phyloP scores from a whole-genome alignment of 2,113 vertebrate genomes.

The Epinephelus cyanopodus region DNA sequence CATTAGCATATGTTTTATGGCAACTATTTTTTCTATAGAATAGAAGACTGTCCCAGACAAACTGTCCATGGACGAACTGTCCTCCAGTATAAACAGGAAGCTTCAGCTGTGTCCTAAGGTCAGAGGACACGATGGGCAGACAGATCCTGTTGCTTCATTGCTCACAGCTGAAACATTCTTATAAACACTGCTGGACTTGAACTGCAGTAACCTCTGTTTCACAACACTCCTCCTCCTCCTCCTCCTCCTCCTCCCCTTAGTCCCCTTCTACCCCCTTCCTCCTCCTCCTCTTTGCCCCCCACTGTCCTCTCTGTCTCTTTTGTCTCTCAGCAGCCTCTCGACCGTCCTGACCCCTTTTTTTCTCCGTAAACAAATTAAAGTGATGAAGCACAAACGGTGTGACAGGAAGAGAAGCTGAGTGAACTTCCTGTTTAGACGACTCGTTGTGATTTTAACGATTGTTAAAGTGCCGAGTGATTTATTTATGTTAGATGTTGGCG shows the following conservation, averaged over 20 bases:
- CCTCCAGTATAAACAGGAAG: neutral
- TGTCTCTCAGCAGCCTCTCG: neutral
- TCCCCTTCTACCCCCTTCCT: too few species aligned
- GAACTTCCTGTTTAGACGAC: too few species aligned
- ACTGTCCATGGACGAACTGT: neutral
- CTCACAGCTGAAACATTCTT: constrained; percentile 28
- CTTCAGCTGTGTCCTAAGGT: neutral
- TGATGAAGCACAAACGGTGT: too few species aligned
- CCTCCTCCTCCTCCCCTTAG: neutral
- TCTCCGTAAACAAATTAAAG: too few species aligned
- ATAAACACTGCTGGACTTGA: constrained; percentile 40
- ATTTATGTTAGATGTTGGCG: too few species aligned
- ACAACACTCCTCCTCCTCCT: neutral
- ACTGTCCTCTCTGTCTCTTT: neutral
- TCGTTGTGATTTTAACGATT: too few species aligned
- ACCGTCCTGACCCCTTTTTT: too few species aligned
- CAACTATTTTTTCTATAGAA: too few species aligned
- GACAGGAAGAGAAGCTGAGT: too few species aligned
- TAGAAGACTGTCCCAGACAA: neutral
- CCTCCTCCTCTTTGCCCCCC: too few species aligned
- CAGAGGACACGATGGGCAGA: neutral
- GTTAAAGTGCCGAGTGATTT: too few species aligned
- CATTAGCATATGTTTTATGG: too few species aligned
- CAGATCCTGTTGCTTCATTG: neutral
- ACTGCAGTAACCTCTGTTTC: constrained; percentile 59